Evolutionary conservation across 1,140 invertebrate species (phyloP).

Genomic region (Cotesia chilonis): DNA sequence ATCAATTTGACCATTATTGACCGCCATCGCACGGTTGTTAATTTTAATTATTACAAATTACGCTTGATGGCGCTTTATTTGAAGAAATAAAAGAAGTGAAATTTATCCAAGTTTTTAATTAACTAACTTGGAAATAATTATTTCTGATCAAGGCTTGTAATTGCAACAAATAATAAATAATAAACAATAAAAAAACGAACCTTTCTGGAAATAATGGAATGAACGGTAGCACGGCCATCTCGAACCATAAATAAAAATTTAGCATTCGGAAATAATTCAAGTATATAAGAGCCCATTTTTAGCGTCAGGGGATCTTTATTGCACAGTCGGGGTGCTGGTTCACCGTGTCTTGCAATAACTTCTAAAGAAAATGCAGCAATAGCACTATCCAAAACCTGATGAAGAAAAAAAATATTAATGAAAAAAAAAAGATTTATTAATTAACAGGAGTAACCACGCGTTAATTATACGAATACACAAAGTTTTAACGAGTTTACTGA

Average conservation of each 20-base stretch:
- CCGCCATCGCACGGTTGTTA: no score
- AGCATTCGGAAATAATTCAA: constrained; percentile 82
- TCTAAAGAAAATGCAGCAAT: constrained; percentile 96
- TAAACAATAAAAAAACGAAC: constrained; percentile 56
- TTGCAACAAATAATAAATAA: not conserved
- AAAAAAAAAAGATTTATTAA: constrained; percentile 24
- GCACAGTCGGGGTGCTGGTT: constrained; percentile 90
- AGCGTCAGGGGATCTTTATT: constrained; percentile 99
- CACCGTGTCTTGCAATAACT: constrained; percentile 94
- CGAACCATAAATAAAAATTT: constrained; percentile 99
- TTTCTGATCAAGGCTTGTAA: not conserved
- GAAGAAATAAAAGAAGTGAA: no score
- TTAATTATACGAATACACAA: not conserved
- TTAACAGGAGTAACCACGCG: constrained; percentile 27
- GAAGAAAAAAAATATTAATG: constrained; percentile 29
- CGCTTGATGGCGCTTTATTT: no score
- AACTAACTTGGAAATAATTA: no score
- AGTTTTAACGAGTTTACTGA: not conserved
- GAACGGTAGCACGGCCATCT: constrained; percentile 96
- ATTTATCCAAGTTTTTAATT: no score
- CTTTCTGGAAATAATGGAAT: constrained; percentile 97
- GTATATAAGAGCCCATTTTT: constrained; percentile 90
- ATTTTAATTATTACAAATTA: no score
- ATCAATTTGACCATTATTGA: no score
- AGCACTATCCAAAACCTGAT: constrained; percentile 88